Conservation (phyloP, 2,888 invertebrate genomes). For the Alloplasta piceator region DNA sequence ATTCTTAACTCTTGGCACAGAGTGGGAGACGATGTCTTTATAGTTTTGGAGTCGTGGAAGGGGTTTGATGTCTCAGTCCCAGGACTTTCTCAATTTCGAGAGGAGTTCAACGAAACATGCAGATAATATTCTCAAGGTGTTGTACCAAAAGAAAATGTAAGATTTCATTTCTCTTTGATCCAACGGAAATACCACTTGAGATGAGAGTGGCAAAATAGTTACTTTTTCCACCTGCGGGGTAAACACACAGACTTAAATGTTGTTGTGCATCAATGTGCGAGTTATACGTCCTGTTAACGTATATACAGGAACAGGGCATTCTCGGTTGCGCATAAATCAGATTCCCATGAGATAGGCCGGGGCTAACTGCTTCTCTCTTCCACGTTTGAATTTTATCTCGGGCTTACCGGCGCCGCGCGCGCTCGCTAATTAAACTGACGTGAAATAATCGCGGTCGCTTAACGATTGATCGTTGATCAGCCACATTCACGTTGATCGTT, state of each 20-base stretch:
- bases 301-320: slow-evolving; percentile 53
- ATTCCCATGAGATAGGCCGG: slow-evolving; percentile 81
- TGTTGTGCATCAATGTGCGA: slow-evolving; percentile 14
- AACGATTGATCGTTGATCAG: slow-evolving; percentile 83
- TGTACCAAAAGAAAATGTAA: background rate
- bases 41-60: slow-evolving; percentile 62
- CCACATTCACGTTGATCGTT: slow-evolving; percentile 70
- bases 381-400: slow-evolving; percentile 79
- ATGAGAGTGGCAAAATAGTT: background rate
- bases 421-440: slow-evolving; percentile 82
- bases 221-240: background rate
- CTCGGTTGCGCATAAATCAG: slow-evolving; percentile 82
- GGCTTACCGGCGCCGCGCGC: slow-evolving; percentile 80
- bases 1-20: slow-evolving; percentile 56
- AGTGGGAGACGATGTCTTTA: slow-evolving; percentile 37
- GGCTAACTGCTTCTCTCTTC: slow-evolving; percentile 79
- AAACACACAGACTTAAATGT: background rate
- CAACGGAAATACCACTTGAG: slow-evolving; percentile 25
- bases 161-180: background rate
- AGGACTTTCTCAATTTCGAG: slow-evolving; percentile 46
- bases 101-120: slow-evolving; percentile 12
- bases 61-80: slow-evolving; percentile 79
- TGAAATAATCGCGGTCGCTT: slow-evolving; percentile 82
- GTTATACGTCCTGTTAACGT: slow-evolving; percentile 34
- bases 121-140: slow-evolving; percentile 2